Conservation (phyloP, 2,113 vertebrate genomes). For the Odobenus rosmarus region DNA sequence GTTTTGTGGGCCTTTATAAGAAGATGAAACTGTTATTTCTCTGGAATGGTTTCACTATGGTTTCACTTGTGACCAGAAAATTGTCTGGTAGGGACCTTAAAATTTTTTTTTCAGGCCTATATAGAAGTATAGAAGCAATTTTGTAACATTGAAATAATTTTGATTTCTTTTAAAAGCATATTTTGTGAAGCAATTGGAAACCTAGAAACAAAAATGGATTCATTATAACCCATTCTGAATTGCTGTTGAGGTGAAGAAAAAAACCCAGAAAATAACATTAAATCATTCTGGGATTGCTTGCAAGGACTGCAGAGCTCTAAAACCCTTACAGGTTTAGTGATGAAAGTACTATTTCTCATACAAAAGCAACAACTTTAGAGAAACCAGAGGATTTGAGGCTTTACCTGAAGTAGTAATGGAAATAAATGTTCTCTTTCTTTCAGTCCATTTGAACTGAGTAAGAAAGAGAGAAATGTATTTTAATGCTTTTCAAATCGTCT, state of each 20-base stretch:
- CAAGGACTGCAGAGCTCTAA: slow-evolving; percentile 61
- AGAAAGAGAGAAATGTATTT: slow-evolving; percentile 58
- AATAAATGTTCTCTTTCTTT: slow-evolving; percentile 71
- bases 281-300: slow-evolving; percentile 71
- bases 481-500: slow-evolving; percentile 66
- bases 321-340: slow-evolving; percentile 65
- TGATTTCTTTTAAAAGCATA: slow-evolving; percentile 65
- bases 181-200: slow-evolving; percentile 66
- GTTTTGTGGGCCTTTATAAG: background rate
- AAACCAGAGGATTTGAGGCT: slow-evolving; percentile 69
- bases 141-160: slow-evolving; percentile 66
- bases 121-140: slow-evolving; percentile 54
- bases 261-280: slow-evolving; percentile 71
- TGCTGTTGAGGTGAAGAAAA: slow-evolving; percentile 67
- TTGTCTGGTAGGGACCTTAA: slow-evolving; percentile 6
- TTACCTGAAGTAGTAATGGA: slow-evolving; percentile 72
- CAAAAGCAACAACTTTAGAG: slow-evolving; percentile 62
- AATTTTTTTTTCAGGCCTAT: slow-evolving; percentile 2
- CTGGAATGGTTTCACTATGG: background rate
- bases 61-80: slow-evolving; percentile 49
- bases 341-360: slow-evolving; percentile 62
- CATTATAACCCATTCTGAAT: slow-evolving; percentile 74
- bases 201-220: slow-evolving; percentile 66
- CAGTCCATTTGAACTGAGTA: slow-evolving; percentile 62
- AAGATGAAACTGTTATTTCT: slow-evolving; percentile 29